Conservation (phyloP, 1,140 invertebrate genomes). For the Trichoplusia ni region DNA sequence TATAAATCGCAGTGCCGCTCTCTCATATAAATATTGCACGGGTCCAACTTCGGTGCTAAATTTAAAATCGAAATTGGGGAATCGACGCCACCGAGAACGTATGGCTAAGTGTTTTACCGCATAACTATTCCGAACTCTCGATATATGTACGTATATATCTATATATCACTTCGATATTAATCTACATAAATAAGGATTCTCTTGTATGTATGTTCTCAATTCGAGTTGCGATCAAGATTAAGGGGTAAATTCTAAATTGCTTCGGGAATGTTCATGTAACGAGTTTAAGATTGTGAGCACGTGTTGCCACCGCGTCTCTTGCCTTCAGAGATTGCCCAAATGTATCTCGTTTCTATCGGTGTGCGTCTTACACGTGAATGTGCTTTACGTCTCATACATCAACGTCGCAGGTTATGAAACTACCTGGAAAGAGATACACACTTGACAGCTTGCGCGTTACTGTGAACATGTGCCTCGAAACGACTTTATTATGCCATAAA, state of each 20-base stretch:
- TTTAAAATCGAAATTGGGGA: constrained; percentile 70
- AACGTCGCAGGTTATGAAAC: constrained; percentile 72
- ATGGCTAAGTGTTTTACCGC: constrained; percentile 40
- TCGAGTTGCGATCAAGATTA: constrained; percentile 44
- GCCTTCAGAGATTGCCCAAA: constrained; percentile 62
- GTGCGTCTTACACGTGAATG: constrained; percentile 39
- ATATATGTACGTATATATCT: constrained; percentile 6
- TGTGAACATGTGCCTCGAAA: constrained; percentile 21
- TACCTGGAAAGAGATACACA: constrained; percentile 66
- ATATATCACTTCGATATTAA: constrained; percentile 30
- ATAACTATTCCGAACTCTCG: constrained; percentile 22
- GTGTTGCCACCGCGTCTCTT: constrained; percentile 51
- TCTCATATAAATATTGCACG: constrained; percentile 74
- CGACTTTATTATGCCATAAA: constrained; percentile 10
- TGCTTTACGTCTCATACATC: constrained; percentile 60
- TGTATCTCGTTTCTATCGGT: constrained; percentile 54
- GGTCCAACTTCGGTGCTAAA: constrained; percentile 69
- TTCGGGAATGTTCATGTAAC: constrained; percentile 56
- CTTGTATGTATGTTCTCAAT: constrained; percentile 30
- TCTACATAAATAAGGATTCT: constrained; percentile 40
- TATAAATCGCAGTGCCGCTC: constrained; percentile 69
- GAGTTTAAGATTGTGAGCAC: constrained; percentile 72
- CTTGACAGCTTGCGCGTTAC: constrained; percentile 53
- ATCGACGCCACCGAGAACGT: constrained; percentile 41
- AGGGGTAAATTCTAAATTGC: constrained; percentile 64